These are phyloP conservation scores for Dendrolimus pini DNA, from an alignment of 2,888 invertebrate species.

Conservation along the genomic window DNA sequence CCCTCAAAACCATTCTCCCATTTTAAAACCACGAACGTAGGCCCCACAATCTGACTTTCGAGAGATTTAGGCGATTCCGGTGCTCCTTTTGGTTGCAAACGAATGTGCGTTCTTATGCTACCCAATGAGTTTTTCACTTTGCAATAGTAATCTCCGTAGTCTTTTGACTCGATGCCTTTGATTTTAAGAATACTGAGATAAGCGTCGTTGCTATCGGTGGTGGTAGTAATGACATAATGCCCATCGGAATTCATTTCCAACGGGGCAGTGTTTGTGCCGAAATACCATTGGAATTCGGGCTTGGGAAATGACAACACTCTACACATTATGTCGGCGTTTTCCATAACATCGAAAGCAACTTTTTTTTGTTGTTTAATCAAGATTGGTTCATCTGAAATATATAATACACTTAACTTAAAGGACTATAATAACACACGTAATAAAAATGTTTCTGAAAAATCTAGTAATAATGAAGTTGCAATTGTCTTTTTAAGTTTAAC, in stretches of 20 bases:
- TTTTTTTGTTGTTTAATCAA: conserved; percentile 90
- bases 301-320: conserved; percentile 94
- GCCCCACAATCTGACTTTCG: conserved; percentile 83
- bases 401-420: conserved; percentile 2
- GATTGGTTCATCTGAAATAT: conserved; percentile 86
- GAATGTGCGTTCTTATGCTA: conserved; percentile 83
- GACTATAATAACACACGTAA: not conserved
- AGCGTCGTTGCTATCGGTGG: conserved; percentile 88
- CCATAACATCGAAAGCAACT: conserved; percentile 90
- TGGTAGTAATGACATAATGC: conserved; percentile 90
- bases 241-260: conserved; percentile 88
- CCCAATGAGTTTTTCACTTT: conserved; percentile 90
- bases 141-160: conserved; percentile 95
- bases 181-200: conserved; percentile 87
- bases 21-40: conserved; percentile 85
- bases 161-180: conserved; percentile 84
- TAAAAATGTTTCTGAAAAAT: not conserved
- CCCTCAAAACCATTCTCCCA: conserved; percentile 96
- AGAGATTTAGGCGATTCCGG: conserved; percentile 89
- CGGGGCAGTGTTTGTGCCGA: conserved; percentile 84
- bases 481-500: no score
- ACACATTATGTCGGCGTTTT: conserved; percentile 91
- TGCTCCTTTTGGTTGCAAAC: conserved; percentile 89
- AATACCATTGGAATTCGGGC: conserved; percentile 95
- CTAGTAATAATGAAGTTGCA: not conserved